phyloP scores from a whole-genome alignment of 2,797 vertebrate genomes.

The Leptodactylus fallax region DNA sequence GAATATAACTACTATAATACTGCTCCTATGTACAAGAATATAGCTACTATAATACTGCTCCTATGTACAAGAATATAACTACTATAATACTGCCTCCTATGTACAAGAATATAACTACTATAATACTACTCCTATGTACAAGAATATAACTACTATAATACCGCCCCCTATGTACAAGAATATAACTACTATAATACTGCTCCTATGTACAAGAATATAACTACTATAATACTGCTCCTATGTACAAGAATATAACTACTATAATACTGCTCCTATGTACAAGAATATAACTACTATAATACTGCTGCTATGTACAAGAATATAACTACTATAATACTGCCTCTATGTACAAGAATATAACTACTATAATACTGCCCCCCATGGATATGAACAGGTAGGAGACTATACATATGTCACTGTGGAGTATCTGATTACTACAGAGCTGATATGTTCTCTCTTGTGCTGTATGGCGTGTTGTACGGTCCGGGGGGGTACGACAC shows the following conservation, averaged over 20 bases:
- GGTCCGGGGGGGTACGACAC: not conserved
- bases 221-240: constrained; percentile 10
- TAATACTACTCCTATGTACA: too few species aligned
- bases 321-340: constrained; percentile 20
- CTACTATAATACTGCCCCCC: not conserved
- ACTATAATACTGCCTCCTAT: too few species aligned
- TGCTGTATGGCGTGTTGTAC: not conserved
- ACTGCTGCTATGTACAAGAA: not conserved
- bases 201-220: constrained; percentile 4
- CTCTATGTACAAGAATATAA: not conserved
- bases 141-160: too few species aligned
- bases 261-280: not conserved
- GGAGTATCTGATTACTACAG: too few species aligned
- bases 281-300: constrained; percentile 20
- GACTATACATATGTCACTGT: too few species aligned
- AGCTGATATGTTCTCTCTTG: too few species aligned
- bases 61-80: too few species aligned
- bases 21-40: too few species aligned
- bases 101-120: too few species aligned
- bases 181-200: constrained; percentile 17
- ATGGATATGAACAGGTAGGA: not conserved
- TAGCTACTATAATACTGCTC: too few species aligned
- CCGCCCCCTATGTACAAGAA: too few species aligned
- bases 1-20: too few species aligned
- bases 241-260: not conserved